Conservation (phyloP, 2,113 vertebrate species). For the Xiphophorus hellerii region DNA sequence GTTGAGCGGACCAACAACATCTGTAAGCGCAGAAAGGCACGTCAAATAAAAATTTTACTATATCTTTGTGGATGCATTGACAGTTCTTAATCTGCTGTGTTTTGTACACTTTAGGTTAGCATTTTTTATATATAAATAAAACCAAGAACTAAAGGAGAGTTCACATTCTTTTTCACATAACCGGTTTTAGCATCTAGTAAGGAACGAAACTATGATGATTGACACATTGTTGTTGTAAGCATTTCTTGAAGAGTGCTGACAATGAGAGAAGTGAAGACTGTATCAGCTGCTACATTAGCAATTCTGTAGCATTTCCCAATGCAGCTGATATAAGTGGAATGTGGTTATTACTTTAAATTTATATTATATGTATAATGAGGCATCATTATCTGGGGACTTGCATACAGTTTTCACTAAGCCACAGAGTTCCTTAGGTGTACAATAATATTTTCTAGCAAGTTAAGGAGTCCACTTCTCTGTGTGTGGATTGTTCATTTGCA, state of each 20-base stretch:
- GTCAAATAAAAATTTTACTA: no score
- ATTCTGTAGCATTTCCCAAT: not conserved
- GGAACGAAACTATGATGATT: not conserved
- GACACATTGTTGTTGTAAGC: not conserved
- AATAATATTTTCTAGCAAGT: not conserved
- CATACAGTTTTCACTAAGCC: not conserved
- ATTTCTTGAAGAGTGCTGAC: not conserved
- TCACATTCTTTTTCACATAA: not conserved
- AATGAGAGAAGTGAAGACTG: not conserved
- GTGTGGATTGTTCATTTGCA: not conserved
- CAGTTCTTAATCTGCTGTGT: not conserved
- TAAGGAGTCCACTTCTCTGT: not conserved
- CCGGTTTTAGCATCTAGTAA: not conserved
- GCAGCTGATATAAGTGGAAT: not conserved
- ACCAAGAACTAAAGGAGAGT: not conserved
- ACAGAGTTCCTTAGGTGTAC: not conserved
- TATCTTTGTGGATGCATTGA: no score
- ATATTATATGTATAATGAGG: slow-evolving; percentile 1
- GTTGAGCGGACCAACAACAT: no score
- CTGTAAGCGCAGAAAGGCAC: no score
- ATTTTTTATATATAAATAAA: not conserved
- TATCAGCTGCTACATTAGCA: not conserved
- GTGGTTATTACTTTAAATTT: not conserved
- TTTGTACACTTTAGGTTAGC: not conserved
- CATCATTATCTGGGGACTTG: not conserved